These are phyloP conservation scores for Riparia riparia DNA, from an alignment of 2,113 vertebrate genomes.

Conservation along the genomic window DNA sequence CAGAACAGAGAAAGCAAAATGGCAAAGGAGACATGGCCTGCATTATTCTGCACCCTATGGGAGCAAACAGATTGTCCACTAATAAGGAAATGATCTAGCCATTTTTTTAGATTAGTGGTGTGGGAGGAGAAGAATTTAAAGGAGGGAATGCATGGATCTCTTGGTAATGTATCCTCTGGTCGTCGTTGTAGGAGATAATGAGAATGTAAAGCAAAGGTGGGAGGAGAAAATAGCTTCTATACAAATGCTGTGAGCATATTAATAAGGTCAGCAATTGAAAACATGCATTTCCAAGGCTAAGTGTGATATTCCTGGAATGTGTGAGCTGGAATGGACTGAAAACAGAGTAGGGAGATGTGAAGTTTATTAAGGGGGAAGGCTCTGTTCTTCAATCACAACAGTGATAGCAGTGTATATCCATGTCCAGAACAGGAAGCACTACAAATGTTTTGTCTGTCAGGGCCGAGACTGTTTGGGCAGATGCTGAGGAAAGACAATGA, in stretches of 20 bases:
- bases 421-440: not conserved
- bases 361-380: not conserved
- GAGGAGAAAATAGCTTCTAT: slow-evolving; percentile 57
- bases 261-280: slow-evolving; percentile 63
- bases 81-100: slow-evolving; percentile 65
- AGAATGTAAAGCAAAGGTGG: slow-evolving; percentile 69
- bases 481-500: slow-evolving; percentile 46
- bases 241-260: slow-evolving; percentile 53
- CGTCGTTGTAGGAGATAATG: slow-evolving; percentile 41
- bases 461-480: not conserved
- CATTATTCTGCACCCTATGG: slow-evolving; percentile 36
- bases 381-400: not conserved
- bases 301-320: slow-evolving; percentile 3
- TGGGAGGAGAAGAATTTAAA: slow-evolving; percentile 66
- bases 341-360: not conserved
- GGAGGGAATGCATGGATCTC: slow-evolving; percentile 51
- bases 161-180: slow-evolving; percentile 26
- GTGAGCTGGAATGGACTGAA: not conserved
- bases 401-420: not conserved
- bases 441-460: slow-evolving; percentile 1
- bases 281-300: slow-evolving; percentile 36
- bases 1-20: slow-evolving; percentile 4
- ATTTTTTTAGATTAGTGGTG: slow-evolving; percentile 59
- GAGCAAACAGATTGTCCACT: slow-evolving; percentile 65
- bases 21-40: slow-evolving; percentile 16